phyloP scores from a whole-genome alignment of 2,113 vertebrate species.

The Osmerus eperlanus region DNA sequence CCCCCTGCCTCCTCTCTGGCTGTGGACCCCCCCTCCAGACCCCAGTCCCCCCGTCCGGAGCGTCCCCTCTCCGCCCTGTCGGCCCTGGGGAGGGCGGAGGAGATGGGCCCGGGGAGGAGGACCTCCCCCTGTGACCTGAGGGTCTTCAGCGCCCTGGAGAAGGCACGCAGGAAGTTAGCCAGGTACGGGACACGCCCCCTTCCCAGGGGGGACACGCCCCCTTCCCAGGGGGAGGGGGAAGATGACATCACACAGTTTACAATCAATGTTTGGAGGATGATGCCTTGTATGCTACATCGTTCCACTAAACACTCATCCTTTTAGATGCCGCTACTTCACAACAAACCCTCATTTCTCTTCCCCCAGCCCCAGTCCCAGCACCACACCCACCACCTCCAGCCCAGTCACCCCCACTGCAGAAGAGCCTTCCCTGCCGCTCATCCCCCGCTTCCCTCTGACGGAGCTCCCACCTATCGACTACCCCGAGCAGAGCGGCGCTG shows the following conservation, averaged over 20 bases:
- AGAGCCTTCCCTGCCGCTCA: constrained; percentile 19
- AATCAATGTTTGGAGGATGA: no score
- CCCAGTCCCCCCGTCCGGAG: constrained; percentile 13
- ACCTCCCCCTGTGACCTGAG: constrained; percentile 49
- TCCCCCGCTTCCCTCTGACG: constrained; percentile 12
- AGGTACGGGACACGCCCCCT: constrained; percentile 37
- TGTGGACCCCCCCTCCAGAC: background rate
- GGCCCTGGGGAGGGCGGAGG: constrained; percentile 59
- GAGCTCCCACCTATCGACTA: constrained; percentile 63
- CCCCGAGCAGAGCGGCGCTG: constrained; percentile 6
- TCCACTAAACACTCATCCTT: background rate
- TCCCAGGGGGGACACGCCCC: no score
- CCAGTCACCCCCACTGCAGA: constrained; percentile 37
- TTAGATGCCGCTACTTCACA: no score
- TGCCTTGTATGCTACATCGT: background rate
- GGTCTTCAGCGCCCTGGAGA: constrained; percentile 65
- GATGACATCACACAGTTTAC: no score
- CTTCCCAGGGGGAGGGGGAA: no score
- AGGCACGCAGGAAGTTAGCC: constrained; percentile 55
- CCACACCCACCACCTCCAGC: constrained; percentile 3
- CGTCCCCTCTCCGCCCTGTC: constrained; percentile 40
- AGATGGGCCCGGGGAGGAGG: constrained; percentile 44
- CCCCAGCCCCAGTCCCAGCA: constrained; percentile 13
- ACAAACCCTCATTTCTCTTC: constrained; percentile 8
- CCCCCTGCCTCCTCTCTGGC: background rate